Evolutionary conservation across 2,888 invertebrate species (phyloP).

Genomic region (Nysson spinosus): DNA sequence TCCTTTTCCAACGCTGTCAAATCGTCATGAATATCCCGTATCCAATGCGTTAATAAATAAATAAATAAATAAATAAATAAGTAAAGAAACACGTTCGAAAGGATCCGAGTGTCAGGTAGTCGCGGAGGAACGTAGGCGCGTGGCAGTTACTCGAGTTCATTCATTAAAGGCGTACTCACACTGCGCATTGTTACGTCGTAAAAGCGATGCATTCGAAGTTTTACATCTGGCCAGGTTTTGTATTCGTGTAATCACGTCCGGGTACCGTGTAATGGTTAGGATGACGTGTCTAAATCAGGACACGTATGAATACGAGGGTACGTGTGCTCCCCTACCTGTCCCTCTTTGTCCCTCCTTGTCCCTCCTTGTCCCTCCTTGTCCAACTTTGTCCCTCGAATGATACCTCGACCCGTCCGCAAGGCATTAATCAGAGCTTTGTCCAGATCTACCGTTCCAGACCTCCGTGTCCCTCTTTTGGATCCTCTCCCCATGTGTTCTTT

Average conservation of each 20-base stretch:
- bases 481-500: too few species aligned
- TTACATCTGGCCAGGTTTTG: conserved; percentile 15
- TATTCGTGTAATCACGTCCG: conserved; percentile 21
- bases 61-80: too few species aligned
- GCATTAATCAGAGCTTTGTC: conserved; percentile 55
- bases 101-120: not conserved
- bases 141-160: too few species aligned
- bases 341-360: conserved; percentile 1
- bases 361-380: too few species aligned
- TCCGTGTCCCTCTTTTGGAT: too few species aligned
- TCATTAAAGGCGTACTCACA: not conserved
- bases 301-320: conserved; percentile 11
- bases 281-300: conserved; percentile 18
- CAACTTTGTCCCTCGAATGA: conserved; percentile 13
- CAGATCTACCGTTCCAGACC: conserved; percentile 34
- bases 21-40: too few species aligned
- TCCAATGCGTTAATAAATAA: too few species aligned
- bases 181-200: too few species aligned
- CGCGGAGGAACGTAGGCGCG: conserved; percentile 48
- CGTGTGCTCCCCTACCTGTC: conserved; percentile 7
- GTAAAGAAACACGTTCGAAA: too few species aligned
- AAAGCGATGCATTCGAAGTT: too few species aligned
- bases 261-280: conserved; percentile 14
- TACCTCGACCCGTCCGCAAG: conserved; percentile 42
- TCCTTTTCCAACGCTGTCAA: too few species aligned